phyloP scores from a whole-genome alignment of 1,140 invertebrate species.

The Amyelois transitella region DNA sequence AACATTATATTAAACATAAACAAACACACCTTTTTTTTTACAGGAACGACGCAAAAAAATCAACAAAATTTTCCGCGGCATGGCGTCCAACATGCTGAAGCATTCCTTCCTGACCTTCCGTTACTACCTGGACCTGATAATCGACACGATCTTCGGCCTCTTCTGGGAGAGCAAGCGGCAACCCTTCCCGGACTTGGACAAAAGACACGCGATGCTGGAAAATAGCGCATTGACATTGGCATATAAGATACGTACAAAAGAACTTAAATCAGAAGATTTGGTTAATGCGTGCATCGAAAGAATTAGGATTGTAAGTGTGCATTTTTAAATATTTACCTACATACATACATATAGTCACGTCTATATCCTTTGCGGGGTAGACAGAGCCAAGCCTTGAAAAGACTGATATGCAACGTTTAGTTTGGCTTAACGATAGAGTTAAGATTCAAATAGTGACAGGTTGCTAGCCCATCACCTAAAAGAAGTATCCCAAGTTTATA shows the following conservation, averaged over 20 bases:
- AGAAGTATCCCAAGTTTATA: no score
- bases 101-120: constrained; percentile 41
- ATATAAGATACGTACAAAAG: constrained; percentile 77
- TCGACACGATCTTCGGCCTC: constrained; percentile 57
- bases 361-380: no score
- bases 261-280: constrained; percentile 80
- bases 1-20: no score
- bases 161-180: constrained; percentile 75
- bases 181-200: constrained; percentile 73
- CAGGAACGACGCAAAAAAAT: constrained; percentile 48
- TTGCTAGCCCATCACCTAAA: no score
- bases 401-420: no score
- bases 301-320: constrained; percentile 80
- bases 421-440: no score
- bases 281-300: constrained; percentile 85
- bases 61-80: constrained; percentile 46
- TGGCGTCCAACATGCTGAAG: constrained; percentile 39
- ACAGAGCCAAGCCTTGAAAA: no score
- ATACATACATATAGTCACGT: no score
- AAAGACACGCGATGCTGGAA: constrained; percentile 76
- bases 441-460: no score
- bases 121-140: constrained; percentile 36
- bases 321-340: no score
- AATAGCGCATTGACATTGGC: constrained; percentile 81
- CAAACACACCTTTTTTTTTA: constrained; percentile 8